Evolutionary conservation across 2,113 vertebrate genomes (phyloP).

Genomic region (Tychaedon coryphoeus): DNA sequence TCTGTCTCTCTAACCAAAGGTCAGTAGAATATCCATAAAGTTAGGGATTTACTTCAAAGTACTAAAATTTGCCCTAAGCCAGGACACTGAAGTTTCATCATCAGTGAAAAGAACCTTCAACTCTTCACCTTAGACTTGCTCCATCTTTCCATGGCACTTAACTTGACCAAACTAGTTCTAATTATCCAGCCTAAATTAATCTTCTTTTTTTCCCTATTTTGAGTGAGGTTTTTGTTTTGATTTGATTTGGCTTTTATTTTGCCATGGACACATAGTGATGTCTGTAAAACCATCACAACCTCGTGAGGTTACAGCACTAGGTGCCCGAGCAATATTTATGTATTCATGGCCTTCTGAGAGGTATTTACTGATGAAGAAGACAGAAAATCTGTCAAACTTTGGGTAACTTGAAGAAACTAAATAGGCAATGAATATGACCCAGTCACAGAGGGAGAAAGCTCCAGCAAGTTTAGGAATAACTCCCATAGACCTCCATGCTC

Average conservation of each 20-base stretch:
- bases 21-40: not conserved
- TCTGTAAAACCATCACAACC: not conserved
- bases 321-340: not conserved
- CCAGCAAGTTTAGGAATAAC: not conserved
- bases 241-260: not conserved
- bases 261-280: not conserved
- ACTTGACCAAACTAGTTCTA: not conserved
- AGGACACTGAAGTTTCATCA: not conserved
- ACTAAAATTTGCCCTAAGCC: not conserved
- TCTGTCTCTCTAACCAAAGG: not conserved
- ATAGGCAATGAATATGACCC: not conserved
- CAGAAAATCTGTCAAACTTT: not conserved
- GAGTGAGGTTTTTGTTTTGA: rapidly evolving
- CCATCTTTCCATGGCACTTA: not conserved
- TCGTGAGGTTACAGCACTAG: rapidly evolving
- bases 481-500: not conserved
- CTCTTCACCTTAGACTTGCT: not conserved
- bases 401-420: not conserved
- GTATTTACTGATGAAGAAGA: not conserved
- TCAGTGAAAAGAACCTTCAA: not conserved
- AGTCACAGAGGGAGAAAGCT: not conserved
- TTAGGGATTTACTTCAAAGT: not conserved
- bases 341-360: not conserved
- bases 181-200: not conserved
- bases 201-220: not conserved